These are phyloP conservation scores for Ischnura elegans DNA, from an alignment of 2,888 invertebrate species.

Conservation along the genomic window DNA sequence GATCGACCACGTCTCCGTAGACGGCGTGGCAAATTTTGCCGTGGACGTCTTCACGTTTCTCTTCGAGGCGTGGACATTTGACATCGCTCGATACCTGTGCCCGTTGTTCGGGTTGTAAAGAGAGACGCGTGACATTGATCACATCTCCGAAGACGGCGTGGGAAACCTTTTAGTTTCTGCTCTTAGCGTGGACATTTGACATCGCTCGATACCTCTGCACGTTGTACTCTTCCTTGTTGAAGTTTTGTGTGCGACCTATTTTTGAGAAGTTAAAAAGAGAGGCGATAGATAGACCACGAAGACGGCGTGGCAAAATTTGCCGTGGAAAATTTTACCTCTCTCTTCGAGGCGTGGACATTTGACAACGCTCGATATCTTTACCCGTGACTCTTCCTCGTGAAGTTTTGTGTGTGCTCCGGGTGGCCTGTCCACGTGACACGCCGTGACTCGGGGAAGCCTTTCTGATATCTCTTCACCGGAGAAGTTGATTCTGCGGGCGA, in stretches of 20 bases:
- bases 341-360: not conserved
- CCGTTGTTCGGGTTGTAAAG: not conserved
- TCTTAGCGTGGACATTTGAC: not conserved
- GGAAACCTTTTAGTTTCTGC: not conserved
- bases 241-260: not conserved
- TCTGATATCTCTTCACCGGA: constrained; percentile 81
- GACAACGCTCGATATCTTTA: too few relatives aligned
- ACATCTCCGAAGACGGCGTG: not conserved
- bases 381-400: not conserved
- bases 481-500: constrained; percentile 76
- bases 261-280: not conserved
- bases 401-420: not conserved
- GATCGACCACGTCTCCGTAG: not conserved
- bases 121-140: not conserved
- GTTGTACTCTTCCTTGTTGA: too few relatives aligned
- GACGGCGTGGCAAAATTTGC: not conserved
- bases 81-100: too few relatives aligned
- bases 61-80: not conserved
- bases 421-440: not conserved
- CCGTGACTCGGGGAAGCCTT: not conserved
- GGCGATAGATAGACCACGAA: not conserved
- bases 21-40: not conserved
- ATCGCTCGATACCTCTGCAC: too few relatives aligned
- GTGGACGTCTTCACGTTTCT: not conserved
- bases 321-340: not conserved